phyloP scores from a whole-genome alignment of 2,113 vertebrate species.

The Melierax canorus region DNA sequence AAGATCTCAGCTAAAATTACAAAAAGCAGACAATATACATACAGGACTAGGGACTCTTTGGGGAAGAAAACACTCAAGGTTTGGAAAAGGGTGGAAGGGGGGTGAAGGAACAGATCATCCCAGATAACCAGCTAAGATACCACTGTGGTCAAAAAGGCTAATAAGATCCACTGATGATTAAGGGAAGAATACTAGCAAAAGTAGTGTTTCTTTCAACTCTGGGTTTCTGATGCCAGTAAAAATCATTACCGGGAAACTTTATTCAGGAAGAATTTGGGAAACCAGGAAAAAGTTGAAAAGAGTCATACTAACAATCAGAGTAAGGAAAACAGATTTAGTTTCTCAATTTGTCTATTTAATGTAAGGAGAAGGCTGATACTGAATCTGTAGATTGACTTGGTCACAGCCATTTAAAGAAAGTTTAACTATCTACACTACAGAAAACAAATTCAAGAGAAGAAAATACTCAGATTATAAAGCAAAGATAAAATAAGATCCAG shows the following conservation, averaged over 20 bases:
- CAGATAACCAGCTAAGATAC: not conserved
- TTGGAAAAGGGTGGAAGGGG: not conserved
- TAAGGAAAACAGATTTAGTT: not conserved
- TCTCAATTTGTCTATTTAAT: not conserved
- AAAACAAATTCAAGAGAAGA: not conserved
- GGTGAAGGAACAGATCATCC: not conserved
- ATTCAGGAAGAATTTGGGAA: not conserved
- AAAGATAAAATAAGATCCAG: not conserved
- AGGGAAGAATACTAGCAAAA: not conserved
- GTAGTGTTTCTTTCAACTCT: not conserved
- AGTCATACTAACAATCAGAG: not conserved
- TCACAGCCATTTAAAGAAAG: not conserved
- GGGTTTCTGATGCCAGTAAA: not conserved
- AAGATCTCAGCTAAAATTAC: not conserved
- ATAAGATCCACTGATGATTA: not conserved
- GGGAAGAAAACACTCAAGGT: not conserved
- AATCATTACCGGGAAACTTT: not conserved
- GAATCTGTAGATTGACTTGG: not conserved
- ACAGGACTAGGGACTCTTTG: not conserved
- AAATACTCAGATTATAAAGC: not conserved
- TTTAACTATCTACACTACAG: not conserved
- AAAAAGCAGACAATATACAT: not conserved
- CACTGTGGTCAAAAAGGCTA: not conserved
- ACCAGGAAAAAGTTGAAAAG: not conserved
- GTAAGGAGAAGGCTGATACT: not conserved